A percentile compares a stretch with the other conserved stretches of the same genome.
phyloP scores from a whole-genome alignment of 2,113 vertebrate species.

The Heliornis fulica region DNA sequence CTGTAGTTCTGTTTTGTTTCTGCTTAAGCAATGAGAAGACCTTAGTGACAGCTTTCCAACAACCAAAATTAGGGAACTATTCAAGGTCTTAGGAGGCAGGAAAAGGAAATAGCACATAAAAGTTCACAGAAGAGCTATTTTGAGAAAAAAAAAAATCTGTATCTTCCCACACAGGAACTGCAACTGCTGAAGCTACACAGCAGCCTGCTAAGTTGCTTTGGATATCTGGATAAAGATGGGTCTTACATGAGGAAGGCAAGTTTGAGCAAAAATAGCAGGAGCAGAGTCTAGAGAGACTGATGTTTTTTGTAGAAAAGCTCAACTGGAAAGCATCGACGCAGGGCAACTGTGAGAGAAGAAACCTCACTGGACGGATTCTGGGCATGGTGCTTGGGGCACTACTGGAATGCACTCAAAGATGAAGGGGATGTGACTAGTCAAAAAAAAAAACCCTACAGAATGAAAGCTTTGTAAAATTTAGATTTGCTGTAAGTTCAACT shows the following conservation, averaged over 20 bases:
- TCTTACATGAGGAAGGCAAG: not conserved
- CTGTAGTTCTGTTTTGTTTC: not conserved
- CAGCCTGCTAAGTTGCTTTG: not conserved
- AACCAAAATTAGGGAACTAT: not conserved
- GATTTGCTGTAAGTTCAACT: not conserved
- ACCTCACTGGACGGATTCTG: not conserved
- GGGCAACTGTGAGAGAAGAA: not conserved
- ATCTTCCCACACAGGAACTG: not conserved
- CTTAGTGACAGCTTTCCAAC: not conserved
- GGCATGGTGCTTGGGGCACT: not conserved
- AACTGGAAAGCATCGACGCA: not conserved
- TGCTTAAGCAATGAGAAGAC: not conserved
- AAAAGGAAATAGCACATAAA: not conserved
- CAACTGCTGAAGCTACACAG: not conserved
- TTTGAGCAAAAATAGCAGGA: constrained; percentile 10
- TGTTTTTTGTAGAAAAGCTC: not conserved
- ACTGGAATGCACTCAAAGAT: not conserved
- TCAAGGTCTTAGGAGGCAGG: not conserved
- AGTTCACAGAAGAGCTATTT: not conserved
- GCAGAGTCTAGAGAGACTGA: not conserved
- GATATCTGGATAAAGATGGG: not conserved
- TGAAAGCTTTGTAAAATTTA: not conserved
- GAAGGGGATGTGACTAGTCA: not conserved
- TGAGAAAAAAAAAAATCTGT: not conserved
- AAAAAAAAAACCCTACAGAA: not conserved